A percentile compares a stretch with the other conserved stretches of the same genome.
Conservation (phyloP, 2,888 invertebrate genomes). For the Pammene fasciana region DNA sequence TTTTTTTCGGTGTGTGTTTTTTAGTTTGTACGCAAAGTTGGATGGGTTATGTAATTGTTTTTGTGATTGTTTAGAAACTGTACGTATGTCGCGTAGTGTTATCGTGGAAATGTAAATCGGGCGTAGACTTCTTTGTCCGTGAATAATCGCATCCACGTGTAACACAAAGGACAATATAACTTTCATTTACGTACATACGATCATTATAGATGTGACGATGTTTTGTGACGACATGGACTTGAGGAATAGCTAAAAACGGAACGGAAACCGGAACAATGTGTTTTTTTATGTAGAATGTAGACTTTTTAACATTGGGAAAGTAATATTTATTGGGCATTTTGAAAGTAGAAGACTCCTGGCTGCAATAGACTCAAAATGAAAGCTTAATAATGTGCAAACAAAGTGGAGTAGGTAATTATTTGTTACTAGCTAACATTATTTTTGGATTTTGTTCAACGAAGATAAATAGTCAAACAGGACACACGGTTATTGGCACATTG, state of each 20-base stretch:
- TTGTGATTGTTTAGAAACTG: conserved; percentile 45
- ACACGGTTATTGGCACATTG: no score
- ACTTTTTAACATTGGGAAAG: not conserved
- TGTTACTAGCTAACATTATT: no score
- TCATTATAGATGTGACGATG: conserved; percentile 23
- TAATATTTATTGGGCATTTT: not conserved
- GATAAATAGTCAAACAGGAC: no score
- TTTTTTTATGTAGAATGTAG: not conserved
- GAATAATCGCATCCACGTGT: conserved; percentile 20
- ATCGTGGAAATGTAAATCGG: not conserved
- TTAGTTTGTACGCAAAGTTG: conserved; percentile 56
- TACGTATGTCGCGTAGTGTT: not conserved
- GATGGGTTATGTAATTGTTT: conserved; percentile 71
- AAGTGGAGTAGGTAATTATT: no score
- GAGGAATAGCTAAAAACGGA: not conserved
- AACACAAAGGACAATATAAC: conserved; percentile 9
- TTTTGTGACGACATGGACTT: conserved; percentile 24
- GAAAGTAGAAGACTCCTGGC: no score
- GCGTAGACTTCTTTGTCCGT: conserved; percentile 6
- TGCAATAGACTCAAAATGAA: no score
- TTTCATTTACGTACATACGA: conserved; percentile 8
- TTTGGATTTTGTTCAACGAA: no score
- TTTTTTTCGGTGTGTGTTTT: conserved; percentile 53
- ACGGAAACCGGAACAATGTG: not conserved
- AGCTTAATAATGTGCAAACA: no score